A percentile compares a stretch with the other conserved stretches of the same genome.
Evolutionary conservation across 1,140 invertebrate species (phyloP).

Genomic region (Apis mellifera): DNA sequence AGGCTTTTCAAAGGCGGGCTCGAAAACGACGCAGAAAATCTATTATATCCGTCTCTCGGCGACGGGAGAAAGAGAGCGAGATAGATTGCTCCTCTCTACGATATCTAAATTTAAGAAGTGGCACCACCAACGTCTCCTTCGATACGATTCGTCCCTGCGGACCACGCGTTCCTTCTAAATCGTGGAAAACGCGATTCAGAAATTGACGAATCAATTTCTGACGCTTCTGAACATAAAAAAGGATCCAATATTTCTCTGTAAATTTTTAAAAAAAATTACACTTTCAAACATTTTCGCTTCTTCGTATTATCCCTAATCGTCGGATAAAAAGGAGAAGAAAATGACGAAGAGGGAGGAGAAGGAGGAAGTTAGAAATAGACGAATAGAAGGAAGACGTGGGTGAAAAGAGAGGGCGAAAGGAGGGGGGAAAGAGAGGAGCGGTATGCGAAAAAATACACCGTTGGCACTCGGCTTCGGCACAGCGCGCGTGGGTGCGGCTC

Average conservation of each 20-base stretch:
- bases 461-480: slow-evolving; percentile 67
- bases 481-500: slow-evolving; percentile 65
- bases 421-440: neutral
- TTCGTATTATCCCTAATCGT: too few species aligned
- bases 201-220: too few species aligned
- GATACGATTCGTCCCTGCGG: slow-evolving; percentile 55
- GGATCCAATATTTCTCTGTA: too few species aligned
- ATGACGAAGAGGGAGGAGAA: neutral
- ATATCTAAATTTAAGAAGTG: slow-evolving; percentile 66
- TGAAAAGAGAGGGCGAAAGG: neutral
- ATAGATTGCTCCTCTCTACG: neutral
- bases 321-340: neutral
- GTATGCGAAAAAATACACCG: slow-evolving; percentile 64
- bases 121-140: slow-evolving; percentile 33
- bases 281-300: too few species aligned
- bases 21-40: slow-evolving; percentile 32
- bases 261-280: too few species aligned
- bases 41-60: slow-evolving; percentile 23
- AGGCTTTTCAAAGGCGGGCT: too few species aligned
- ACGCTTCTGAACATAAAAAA: too few species aligned
- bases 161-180: slow-evolving; percentile 44
- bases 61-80: neutral
- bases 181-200: slow-evolving; percentile 37
- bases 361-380: slow-evolving; percentile 32
- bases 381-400: slow-evolving; percentile 11